Evolutionary conservation across 2,113 vertebrate species (phyloP), one percentile per base, ranked within the genome.

Genomic region (Coryphaenoides rupestris): DNA sequence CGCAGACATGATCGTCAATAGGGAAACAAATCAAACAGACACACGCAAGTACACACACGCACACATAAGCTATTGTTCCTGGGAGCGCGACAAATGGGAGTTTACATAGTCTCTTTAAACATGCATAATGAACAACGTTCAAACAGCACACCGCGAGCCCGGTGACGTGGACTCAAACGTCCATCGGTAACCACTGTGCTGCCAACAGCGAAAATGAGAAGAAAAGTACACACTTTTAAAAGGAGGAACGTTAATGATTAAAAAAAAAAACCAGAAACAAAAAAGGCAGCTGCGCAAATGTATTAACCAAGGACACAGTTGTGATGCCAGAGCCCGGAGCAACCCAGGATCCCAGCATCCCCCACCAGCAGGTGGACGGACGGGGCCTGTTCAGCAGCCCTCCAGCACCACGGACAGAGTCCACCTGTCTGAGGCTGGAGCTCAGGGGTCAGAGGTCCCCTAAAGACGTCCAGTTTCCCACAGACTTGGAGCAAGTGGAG

Each of bases 61-160:
- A 74, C 33, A 1, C 10, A 12, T 40, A n/a, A n/a, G n/a, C n/a
- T n/a, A n/a, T 40, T 40, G 33, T 40, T 40, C 33, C 13, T 40
- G 33, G 33, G 33, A 40, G 33, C 9, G 6, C 33, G 9, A 40
- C 9, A 12, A 40, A 12, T 6, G 62, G 60, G 62, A 69, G 45
- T 71, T 70, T 59, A 63, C 75, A 81, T 72, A 86, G 75, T 58
- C 80, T 81, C 74, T 86, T 84, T 84, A 86, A 84, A 87, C 78
- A 78, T 72, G 71, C 13, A 68, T 84, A 85, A 82, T 83, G 76
- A 84, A 78, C 60, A 62, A 81, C 76, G 77, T 79, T 64, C 54
- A 84, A 88, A 88, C 69, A 88, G 14, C 69, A 72, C 23, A 58
- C 59, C 55, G 79, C 75, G 77, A 81, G 74, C 24, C 55, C 66